Base-by-base conservation (phyloP, 2,797 vertebrate genomes). In the Emys orbicularis region DNA sequence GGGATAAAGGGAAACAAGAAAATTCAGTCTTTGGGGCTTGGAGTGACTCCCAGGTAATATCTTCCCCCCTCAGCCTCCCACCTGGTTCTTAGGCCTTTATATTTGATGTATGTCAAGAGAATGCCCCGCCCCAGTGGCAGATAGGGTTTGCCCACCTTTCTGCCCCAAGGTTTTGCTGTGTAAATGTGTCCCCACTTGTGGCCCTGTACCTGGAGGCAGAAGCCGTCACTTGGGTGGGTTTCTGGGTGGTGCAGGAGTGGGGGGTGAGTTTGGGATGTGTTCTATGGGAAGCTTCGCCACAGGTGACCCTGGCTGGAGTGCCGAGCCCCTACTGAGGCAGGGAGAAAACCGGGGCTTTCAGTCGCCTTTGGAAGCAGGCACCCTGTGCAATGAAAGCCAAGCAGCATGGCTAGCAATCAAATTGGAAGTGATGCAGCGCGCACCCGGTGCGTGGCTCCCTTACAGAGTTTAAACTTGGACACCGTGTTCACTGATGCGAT, bases 21-120 rank as follows among this genome's bases (percentile, higher is more conserved):
- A 96, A 89, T 29, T 94, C 88, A 54, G 95, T 50, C 86, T 87
- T 79, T 37, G 80, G 94, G 87, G 94, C 94, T 92, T 83, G 96
- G 94, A 96, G 96, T 97, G 97, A 93, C 94, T 96, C 94, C 94
- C 94, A 97, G 96, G 94, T 97, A 96, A 96, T 97, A 97, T 97
- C 96, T 97, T 81, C 89, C 94, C 1, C 65, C 65, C 56, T 31
- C 96, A 93, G 79, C 90, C 95, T 84, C 12, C 44, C 34, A 52
- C 25, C 83, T 68, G 82, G 84, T 79, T 13, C 82, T 34, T 93
- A 84, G 16, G 86, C 88, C 96, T 97, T 95, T 82, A 79, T 79
- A 4, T 89, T 61, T 96, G 94, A 74, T 94, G 95, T 87, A 79
- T 89, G 94, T 96, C 94, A 92, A 97, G 95, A 4, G 27, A 90